A percentile compares a stretch with the other conserved stretches of the same genome.
Evolutionary conservation across 2,888 invertebrate genomes (phyloP).

Genomic region (Seira musarum): DNA sequence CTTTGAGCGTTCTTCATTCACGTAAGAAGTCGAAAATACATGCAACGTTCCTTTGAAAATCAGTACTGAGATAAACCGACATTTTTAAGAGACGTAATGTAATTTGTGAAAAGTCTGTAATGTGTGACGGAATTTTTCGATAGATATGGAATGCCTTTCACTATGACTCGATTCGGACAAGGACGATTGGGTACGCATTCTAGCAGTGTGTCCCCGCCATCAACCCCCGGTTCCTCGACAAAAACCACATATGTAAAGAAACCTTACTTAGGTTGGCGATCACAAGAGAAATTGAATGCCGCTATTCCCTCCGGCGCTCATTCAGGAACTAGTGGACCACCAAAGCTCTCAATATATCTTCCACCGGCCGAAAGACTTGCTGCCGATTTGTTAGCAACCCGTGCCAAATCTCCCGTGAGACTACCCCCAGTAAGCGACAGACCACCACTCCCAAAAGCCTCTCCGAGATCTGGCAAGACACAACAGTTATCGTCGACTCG

Average conservation of each 20-base stretch:
- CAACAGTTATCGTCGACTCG: no score
- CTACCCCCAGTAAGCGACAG: conserved; percentile 61
- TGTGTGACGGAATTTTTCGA: conserved; percentile 1
- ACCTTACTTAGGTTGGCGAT: conserved; percentile 92
- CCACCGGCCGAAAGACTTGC: conserved; percentile 68
- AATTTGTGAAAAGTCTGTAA: background rate
- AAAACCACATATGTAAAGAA: conserved; percentile 75
- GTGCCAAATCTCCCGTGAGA: conserved; percentile 52
- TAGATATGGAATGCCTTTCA: conserved; percentile 69
- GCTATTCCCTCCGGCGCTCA: conserved; percentile 1
- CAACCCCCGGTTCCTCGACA: conserved; percentile 62
- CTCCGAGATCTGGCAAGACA: conserved; percentile 64
- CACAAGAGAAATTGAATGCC: conserved; percentile 80
- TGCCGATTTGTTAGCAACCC: conserved; percentile 63
- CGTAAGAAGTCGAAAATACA: conserved; percentile 65
- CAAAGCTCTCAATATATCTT: conserved; percentile 72
- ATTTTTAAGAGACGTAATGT: no score
- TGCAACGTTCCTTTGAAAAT: no score
- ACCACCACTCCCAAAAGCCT: conserved; percentile 66
- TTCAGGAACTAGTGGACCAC: conserved; percentile 52
- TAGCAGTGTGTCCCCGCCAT: conserved; percentile 65
- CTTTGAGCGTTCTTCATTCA: conserved; percentile 69
- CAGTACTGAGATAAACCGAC: no score
- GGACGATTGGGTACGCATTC: conserved; percentile 66
- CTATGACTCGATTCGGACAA: conserved; percentile 65